Conservation (phyloP, 2,888 invertebrate species). For the Polymixis lichenea region DNA sequence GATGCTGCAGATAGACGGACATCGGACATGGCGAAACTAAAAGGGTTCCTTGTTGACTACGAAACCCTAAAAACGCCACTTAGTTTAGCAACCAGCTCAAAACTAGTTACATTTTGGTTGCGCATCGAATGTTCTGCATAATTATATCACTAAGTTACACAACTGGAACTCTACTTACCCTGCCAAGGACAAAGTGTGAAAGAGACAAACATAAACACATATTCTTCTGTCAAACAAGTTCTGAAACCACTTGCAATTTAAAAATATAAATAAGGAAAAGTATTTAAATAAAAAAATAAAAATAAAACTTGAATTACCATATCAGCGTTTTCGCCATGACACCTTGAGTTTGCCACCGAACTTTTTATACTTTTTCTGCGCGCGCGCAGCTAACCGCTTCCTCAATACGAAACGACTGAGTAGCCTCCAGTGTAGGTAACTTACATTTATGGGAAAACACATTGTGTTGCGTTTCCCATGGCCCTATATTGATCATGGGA, state of each 20-base stretch:
- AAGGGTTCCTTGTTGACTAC: too few species aligned
- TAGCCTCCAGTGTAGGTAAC: constrained; percentile 74
- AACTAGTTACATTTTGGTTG: background rate
- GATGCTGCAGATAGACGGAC: too few species aligned
- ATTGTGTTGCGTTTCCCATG: constrained; percentile 79
- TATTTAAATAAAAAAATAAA: constrained; percentile 15
- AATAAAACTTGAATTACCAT: constrained; percentile 74
- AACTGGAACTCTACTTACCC: constrained; percentile 37
- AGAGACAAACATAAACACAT: constrained; percentile 37
- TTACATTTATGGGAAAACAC: constrained; percentile 81
- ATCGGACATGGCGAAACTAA: too few species aligned
- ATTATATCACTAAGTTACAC: constrained; percentile 1
- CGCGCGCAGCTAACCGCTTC: constrained; percentile 70
- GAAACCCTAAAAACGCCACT: too few species aligned
- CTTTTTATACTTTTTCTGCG: constrained; percentile 80
- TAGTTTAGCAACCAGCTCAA: too few species aligned
- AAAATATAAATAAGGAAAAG: background rate
- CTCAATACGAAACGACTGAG: constrained; percentile 75
- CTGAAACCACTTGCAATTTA: constrained; percentile 13
- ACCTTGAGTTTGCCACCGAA: constrained; percentile 79
- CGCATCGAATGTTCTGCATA: background rate
- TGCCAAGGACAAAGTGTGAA: constrained; percentile 46
- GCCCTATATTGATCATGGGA: constrained; percentile 69
- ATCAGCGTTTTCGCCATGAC: constrained; percentile 82
- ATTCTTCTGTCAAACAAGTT: constrained; percentile 37